A percentile compares a stretch with the other conserved stretches of the same genome.
Evolutionary conservation across 2,797 vertebrate species (phyloP).

Genomic region (Helarctos malayanus): DNA sequence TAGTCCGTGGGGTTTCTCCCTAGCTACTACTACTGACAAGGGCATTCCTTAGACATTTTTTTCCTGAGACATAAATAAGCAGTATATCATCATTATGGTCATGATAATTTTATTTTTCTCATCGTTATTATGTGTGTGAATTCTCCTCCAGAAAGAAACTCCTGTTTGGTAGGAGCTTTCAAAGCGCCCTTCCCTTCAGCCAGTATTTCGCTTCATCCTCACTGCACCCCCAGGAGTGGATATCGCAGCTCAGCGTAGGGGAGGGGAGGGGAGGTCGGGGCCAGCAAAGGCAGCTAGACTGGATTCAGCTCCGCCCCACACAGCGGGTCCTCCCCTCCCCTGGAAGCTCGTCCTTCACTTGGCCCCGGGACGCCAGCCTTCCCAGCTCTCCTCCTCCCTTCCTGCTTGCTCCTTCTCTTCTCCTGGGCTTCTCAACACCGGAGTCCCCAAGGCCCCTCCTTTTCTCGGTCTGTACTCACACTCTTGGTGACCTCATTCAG

Average conservation of each 20-base stretch:
- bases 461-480: not conserved
- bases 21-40: too few relatives aligned
- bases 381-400: not conserved
- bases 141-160: conserved; percentile 18
- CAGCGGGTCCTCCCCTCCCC: not conserved
- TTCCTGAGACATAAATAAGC: not conserved
- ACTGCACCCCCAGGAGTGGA: not conserved
- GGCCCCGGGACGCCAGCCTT: not conserved
- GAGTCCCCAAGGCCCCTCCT: not conserved
- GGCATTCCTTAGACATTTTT: not conserved
- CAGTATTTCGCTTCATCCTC: not conserved
- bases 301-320: rapidly evolving
- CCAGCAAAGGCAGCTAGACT: not conserved
- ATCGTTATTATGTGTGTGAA: not conserved
- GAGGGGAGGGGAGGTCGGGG: not conserved
- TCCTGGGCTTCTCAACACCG: not conserved
- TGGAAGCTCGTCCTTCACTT: rapidly evolving
- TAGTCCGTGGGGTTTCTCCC: rapidly evolving
- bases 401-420: not conserved
- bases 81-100: not conserved
- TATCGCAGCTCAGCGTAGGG: too few relatives aligned
- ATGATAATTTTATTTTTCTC: not conserved
- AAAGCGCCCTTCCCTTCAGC: not conserved
- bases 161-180: not conserved
- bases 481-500: not conserved